phyloP scores from a whole-genome alignment of 2,888 invertebrate species.

The Tipula vernalis region DNA sequence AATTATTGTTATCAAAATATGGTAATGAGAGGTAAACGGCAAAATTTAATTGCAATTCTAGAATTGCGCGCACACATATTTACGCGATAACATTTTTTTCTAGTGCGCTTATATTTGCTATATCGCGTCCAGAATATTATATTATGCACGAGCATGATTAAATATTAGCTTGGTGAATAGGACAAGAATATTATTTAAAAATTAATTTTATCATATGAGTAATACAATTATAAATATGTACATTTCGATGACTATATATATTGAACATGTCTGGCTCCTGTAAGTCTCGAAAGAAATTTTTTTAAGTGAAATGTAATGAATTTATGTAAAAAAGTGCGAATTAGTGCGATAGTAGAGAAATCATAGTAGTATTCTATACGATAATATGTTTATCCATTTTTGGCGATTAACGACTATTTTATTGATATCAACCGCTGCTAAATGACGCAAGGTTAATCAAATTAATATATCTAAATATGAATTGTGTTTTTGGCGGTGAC shows the following conservation, averaged over 20 bases:
- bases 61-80: not conserved
- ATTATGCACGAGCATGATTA: not conserved
- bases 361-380: not conserved
- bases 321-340: not conserved
- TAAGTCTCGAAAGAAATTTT: not conserved
- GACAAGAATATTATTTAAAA: not conserved
- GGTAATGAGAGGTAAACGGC: not conserved
- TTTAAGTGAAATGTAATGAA: not conserved
- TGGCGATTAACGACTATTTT: not conserved
- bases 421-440: not conserved
- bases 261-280: not conserved
- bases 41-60: not conserved
- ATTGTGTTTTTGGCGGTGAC: not conserved
- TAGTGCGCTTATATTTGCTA: not conserved
- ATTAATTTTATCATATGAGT: not conserved
- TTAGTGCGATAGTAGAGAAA: not conserved
- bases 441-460: not conserved
- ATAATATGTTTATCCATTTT: not conserved
- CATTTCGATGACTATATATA: not conserved
- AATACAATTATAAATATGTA: not conserved
- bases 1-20: not conserved
- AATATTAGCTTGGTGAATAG: not conserved
- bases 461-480: not conserved
- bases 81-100: not conserved
- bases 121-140: not conserved